phyloP scores from a whole-genome alignment of 2,113 vertebrate genomes.

The Nycticorax nycticorax region DNA sequence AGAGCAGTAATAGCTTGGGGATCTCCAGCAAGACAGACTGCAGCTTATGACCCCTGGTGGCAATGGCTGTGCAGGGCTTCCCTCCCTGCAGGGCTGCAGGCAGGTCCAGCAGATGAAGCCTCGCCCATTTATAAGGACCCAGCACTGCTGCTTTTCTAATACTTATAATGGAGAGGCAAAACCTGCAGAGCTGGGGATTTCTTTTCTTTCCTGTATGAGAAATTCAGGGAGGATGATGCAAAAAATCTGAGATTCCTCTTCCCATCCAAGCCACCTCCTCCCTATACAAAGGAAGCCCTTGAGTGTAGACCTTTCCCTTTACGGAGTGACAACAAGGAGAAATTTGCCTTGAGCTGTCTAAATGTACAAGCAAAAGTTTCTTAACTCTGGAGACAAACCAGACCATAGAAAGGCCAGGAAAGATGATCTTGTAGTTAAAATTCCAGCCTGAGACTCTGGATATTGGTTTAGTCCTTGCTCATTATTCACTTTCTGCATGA shows the following conservation, averaged over 20 bases:
- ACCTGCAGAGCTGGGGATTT: accelerated
- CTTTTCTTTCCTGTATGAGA: neutral
- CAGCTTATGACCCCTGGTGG: neutral
- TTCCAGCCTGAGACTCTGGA: neutral
- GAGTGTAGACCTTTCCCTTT: neutral
- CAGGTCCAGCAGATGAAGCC: neutral
- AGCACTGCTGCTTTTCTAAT: neutral
- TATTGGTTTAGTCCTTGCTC: neutral
- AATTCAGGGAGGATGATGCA: neutral
- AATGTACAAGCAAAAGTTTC: neutral
- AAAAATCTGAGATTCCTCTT: neutral
- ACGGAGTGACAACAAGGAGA: neutral
- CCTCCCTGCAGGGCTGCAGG: neutral
- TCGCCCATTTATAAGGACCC: neutral
- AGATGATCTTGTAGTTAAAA: neutral
- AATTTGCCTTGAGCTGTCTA: neutral
- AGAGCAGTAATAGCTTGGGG: neutral
- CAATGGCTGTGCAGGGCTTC: neutral
- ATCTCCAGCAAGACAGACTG: neutral
- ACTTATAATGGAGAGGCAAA: neutral
- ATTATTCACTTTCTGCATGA: neutral
- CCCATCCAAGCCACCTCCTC: neutral
- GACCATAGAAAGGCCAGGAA: neutral
- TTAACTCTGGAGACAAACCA: neutral
- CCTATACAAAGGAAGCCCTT: neutral